Conservation (phyloP, 1,140 invertebrate genomes). For the Neotoxoptera formosana region DNA sequence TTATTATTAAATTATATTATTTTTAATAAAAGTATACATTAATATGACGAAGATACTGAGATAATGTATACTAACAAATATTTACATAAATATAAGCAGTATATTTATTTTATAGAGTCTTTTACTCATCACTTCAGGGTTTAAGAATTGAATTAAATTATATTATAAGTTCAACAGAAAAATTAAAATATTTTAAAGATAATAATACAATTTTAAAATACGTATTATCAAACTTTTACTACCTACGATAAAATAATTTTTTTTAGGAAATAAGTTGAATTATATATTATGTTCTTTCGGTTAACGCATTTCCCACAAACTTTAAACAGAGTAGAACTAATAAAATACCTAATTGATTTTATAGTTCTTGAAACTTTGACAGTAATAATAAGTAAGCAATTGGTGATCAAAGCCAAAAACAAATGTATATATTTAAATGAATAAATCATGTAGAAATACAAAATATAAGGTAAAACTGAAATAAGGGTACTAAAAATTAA, state of each 20-base stretch:
- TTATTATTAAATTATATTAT: constrained; percentile 1
- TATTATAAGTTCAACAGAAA: neutral
- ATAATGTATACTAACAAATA: neutral
- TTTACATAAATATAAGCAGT: neutral
- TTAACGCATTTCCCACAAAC: neutral
- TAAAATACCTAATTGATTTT: neutral
- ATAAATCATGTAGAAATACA: neutral
- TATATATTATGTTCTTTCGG: neutral
- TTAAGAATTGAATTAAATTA: neutral
- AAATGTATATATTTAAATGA: neutral
- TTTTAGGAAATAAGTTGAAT: neutral
- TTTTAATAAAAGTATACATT: neutral
- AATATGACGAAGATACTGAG: neutral
- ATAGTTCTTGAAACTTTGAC: neutral
- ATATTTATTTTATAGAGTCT: neutral
- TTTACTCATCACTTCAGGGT: neutral
- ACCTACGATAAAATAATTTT: neutral
- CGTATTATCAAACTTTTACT: neutral
- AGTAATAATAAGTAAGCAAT: neutral
- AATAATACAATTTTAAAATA: neutral
- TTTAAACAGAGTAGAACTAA: neutral
- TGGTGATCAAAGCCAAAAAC: neutral
- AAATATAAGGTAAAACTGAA: neutral
- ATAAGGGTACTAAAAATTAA: neutral
- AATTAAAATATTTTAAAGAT: neutral